These are phyloP conservation scores for Eurystomus gularis DNA, from an alignment of 2,113 vertebrate genomes.

Conservation along the genomic window DNA sequence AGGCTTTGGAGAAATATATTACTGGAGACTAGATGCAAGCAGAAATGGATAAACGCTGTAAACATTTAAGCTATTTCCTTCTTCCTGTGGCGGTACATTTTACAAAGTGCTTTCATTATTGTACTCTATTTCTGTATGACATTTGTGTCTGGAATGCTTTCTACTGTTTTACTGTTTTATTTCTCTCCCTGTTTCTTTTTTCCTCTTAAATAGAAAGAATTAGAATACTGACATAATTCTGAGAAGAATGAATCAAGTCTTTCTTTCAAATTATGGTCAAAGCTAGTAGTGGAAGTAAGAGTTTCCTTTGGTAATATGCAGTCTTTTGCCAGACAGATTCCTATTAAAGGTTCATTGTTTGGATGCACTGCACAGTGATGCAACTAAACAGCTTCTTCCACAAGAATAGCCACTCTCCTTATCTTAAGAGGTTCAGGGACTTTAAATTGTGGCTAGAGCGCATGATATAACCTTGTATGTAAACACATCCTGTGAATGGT, in stretches of 20 bases:
- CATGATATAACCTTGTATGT: neutral
- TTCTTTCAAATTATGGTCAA: neutral
- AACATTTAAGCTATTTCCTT: constrained; percentile 13
- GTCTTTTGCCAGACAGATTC: neutral
- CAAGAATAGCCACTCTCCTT: neutral
- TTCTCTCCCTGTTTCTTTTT: neutral
- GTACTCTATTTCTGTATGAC: neutral
- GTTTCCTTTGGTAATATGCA: neutral
- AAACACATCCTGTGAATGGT: neutral
- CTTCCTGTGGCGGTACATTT: constrained; percentile 16
- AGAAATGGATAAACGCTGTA: neutral
- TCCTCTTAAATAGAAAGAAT: neutral
- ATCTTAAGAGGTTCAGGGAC: neutral
- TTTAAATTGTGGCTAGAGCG: neutral
- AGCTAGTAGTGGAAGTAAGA: neutral
- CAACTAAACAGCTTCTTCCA: neutral
- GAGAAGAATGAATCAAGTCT: neutral
- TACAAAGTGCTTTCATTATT: constrained; percentile 16
- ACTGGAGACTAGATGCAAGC: neutral
- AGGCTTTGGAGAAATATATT: neutral
- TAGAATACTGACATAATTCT: neutral
- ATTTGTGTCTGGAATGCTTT: constrained; percentile 29
- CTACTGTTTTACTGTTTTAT: neutral
- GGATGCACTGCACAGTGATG: neutral
- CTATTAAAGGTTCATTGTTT: neutral